A percentile compares a stretch with the other conserved stretches of the same genome.
Conservation (phyloP, 2,888 invertebrate species). For the Brachylomia viminalis region DNA sequence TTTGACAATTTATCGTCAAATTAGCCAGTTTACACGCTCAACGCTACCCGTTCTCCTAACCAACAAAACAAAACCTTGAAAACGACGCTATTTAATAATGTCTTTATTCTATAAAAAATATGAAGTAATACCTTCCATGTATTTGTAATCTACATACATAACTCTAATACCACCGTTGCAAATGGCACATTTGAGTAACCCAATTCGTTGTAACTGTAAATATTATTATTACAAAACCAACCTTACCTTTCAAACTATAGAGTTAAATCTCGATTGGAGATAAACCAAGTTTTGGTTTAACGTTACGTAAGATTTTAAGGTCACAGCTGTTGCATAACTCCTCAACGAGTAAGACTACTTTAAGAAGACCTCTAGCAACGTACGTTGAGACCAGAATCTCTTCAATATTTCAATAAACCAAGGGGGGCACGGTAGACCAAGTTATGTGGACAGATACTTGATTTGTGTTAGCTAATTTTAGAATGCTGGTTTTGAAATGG, state of each 20-base stretch:
- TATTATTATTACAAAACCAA: conserved; percentile 55
- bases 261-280: conserved; percentile 59
- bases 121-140: conserved; percentile 57
- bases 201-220: conserved; percentile 73
- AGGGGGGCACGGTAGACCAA: conserved; percentile 68
- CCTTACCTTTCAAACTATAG: conserved; percentile 32
- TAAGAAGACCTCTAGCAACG: conserved; percentile 73
- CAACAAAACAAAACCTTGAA: conserved; percentile 55
- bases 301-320: conserved; percentile 88
- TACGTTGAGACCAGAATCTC: conserved; percentile 61
- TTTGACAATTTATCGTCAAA: conserved; percentile 23
- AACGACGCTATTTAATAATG: conserved; percentile 43
- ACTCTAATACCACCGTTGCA: conserved; percentile 68
- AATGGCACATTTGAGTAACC: conserved; percentile 80
- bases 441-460: conserved; percentile 65
- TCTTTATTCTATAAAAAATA: conserved; percentile 52
- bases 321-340: conserved; percentile 85
- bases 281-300: conserved; percentile 76
- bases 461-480: conserved; percentile 83
- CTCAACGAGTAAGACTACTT: conserved; percentile 75
- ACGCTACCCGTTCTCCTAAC: conserved; percentile 43
- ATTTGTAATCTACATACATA: conserved; percentile 67
- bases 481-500: conserved; percentile 82
- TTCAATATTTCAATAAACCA: conserved; percentile 42
- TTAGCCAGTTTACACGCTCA: conserved; percentile 40